Evolutionary conservation across 2,888 invertebrate genomes (phyloP), one percentile per base, ranked within the genome.

Genomic region (Crossocerus cetratus): DNA sequence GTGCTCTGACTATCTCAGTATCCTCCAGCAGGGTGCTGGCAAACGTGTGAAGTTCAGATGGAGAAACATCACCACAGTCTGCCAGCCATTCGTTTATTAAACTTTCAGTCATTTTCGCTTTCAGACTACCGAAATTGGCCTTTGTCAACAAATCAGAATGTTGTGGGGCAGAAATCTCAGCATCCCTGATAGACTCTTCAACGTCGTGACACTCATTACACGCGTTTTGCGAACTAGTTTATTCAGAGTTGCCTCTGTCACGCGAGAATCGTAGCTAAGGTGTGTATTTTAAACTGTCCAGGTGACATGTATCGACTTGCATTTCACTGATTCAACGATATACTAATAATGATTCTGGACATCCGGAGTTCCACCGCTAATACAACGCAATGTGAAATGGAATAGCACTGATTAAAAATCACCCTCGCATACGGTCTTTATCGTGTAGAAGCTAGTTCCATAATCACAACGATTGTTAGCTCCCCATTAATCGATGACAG

Each of bases 1-100:
- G 92, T 63, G 96, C 96, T 83, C 95, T 93, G 78, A 96, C 95
- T 76, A 96, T 94, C 91, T 96, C 96, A 89, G 95, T 94, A 89
- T 96, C 96, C 83, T 95, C 94, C 86, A 95, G 94, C 89, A 96
- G 94, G 86, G 95, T 95, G 42, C 93, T 93, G 45, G 95, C 94
- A 91, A 96, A 96, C 67, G 95, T 94, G 86, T 94, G 94, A 73
- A 96, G 91, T 90, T 96, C 96, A 79, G 94, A 93, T 65, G 95
- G 93, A 86, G 95, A 94, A 74, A 96, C 90, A 60, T 94, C 92
- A 75, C 94, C 93, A 91, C 94, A 96, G 88, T 97, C 97, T 83
- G 93, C 93, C 82, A 97, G 91, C 96, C 96, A 97, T 90, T 97
- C 96, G 83, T 92, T 92, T 83, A 96, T 94, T 69, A 91, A 84